Percentiles rank a stretch among this genome's conserved stretches.
phyloP scores from a whole-genome alignment of 2,797 vertebrate genomes.

The Odontamblyopus lacepedii region DNA sequence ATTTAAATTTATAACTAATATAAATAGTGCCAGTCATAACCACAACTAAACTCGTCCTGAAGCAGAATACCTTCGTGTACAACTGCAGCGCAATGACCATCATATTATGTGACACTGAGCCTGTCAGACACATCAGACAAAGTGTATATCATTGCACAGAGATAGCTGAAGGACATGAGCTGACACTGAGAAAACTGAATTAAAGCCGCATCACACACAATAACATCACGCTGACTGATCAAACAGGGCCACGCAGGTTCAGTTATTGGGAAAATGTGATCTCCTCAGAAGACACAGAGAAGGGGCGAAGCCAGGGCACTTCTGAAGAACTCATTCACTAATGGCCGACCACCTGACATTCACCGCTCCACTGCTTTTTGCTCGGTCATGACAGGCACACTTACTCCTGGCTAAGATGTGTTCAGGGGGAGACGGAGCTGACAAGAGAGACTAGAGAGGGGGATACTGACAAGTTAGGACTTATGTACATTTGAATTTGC shows the following conservation, averaged over 20 bases:
- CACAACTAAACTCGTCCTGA: too few relatives aligned
- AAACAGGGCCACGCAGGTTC: constrained; percentile 14
- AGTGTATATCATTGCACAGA: constrained; percentile 20
- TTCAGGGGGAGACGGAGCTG: not conserved
- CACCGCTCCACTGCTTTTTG: constrained; percentile 8
- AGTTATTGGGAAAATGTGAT: constrained; percentile 24
- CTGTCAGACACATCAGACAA: constrained; percentile 4
- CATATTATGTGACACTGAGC: constrained; percentile 18
- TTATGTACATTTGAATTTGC: too few relatives aligned
- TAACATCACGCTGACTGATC: constrained; percentile 21
- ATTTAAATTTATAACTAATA: too few relatives aligned
- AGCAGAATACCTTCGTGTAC: too few relatives aligned
- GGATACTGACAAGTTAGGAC: not conserved
- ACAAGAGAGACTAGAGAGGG: not conserved
- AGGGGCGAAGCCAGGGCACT: constrained; percentile 16
- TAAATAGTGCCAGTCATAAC: too few relatives aligned
- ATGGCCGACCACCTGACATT: constrained; percentile 32
- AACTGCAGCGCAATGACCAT: not conserved
- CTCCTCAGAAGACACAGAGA: constrained; percentile 21
- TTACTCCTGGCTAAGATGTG: not conserved
- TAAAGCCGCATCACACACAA: constrained; percentile 38
- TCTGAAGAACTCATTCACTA: constrained; percentile 46
- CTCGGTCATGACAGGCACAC: constrained; percentile 11
- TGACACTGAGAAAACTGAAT: constrained; percentile 28
- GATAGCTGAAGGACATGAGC: constrained; percentile 32